These are phyloP conservation scores for Battus philenor DNA, from an alignment of 1,140 invertebrate genomes.

Conservation along the genomic window DNA sequence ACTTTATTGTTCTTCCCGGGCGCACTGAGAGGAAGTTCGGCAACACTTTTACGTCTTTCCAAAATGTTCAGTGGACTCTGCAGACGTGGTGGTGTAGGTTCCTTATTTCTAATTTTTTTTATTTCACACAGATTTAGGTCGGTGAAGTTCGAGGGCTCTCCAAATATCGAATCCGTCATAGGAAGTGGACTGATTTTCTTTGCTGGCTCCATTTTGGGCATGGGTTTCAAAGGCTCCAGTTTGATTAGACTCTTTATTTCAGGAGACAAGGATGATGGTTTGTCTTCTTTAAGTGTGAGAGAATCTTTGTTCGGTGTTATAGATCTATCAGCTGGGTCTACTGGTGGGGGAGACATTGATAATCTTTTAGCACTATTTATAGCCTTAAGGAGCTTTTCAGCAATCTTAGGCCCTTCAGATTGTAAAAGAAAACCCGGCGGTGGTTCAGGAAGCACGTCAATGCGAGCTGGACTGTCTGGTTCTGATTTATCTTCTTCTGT, in stretches of 20 bases:
- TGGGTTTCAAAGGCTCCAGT: constrained; percentile 40
- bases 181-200: constrained; percentile 44
- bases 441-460: constrained; percentile 69
- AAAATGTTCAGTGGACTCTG: constrained; percentile 56
- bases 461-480: constrained; percentile 70
- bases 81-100: constrained; percentile 44
- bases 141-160: constrained; percentile 52
- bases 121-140: constrained; percentile 45
- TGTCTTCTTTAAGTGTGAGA: constrained; percentile 37
- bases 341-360: constrained; percentile 62
- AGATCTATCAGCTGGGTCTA: constrained; percentile 46
- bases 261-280: constrained; percentile 37
- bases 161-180: constrained; percentile 51
- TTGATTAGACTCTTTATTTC: constrained; percentile 37
- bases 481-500: constrained; percentile 76
- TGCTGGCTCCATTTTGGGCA: constrained; percentile 36
- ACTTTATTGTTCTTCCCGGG: constrained; percentile 77
- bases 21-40: constrained; percentile 42
- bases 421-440: constrained; percentile 67
- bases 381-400: constrained; percentile 78
- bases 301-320: constrained; percentile 48
- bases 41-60: constrained; percentile 57
- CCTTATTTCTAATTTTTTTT: constrained; percentile 57
- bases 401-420: constrained; percentile 76
- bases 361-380: constrained; percentile 72